phyloP scores from a whole-genome alignment of 2,113 vertebrate species.

The Cinclus mexicanus region DNA sequence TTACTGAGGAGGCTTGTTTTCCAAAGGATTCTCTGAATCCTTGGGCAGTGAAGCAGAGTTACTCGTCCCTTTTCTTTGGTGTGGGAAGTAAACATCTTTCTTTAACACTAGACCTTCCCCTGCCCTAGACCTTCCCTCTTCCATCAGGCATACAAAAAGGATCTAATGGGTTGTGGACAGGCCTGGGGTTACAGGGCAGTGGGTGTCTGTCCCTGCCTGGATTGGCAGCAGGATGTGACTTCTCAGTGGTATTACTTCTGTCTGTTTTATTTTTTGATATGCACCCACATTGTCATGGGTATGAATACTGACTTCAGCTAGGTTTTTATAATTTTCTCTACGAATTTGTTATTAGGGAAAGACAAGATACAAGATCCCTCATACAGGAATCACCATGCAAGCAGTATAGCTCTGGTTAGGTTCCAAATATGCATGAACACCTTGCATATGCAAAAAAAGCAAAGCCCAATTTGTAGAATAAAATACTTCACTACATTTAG shows the following conservation, averaged over 20 bases:
- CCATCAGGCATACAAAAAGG: not conserved
- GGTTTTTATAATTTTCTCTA: not conserved
- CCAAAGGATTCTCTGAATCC: not conserved
- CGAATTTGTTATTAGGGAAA: not conserved
- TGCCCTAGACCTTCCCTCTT: not conserved
- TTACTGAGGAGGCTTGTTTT: not conserved
- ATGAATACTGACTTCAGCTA: not conserved
- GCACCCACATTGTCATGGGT: not conserved
- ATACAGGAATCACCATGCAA: not conserved
- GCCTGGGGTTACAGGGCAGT: not conserved
- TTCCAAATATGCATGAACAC: not conserved
- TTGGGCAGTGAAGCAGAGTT: not conserved
- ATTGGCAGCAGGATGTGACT: not conserved
- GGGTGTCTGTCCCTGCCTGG: not conserved
- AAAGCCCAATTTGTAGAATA: not conserved
- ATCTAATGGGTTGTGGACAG: not conserved
- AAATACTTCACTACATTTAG: not conserved
- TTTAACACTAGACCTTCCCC: fast-evolving
- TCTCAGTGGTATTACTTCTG: not conserved
- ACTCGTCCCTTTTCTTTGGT: not conserved
- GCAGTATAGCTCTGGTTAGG: not conserved
- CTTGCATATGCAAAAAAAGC: not conserved
- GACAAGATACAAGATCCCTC: not conserved
- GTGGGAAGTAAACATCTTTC: not conserved
- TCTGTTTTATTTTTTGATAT: not conserved